Evolutionary conservation across 2,113 vertebrate species (phyloP).

Genomic region (Maccullochella peelii): DNA sequence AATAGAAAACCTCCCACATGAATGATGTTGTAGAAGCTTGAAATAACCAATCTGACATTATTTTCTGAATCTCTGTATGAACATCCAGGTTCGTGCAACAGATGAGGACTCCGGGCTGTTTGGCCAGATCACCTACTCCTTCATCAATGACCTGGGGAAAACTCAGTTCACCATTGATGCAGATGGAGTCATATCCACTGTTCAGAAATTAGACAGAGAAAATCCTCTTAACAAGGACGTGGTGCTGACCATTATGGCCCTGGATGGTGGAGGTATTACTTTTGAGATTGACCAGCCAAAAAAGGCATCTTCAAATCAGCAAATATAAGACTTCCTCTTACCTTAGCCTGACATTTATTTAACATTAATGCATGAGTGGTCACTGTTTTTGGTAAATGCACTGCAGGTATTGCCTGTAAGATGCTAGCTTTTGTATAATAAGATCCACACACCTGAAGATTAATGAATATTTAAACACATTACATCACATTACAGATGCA

Average conservation of each 20-base stretch:
- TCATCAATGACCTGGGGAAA: slow-evolving; percentile 95
- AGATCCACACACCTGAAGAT: background rate
- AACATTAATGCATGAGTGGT: background rate
- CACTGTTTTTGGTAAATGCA: background rate
- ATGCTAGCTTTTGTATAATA: background rate
- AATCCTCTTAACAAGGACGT: slow-evolving; percentile 90
- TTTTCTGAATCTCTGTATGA: background rate
- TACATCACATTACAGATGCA: slow-evolving; percentile 8
- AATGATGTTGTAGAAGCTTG: background rate
- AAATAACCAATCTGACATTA: background rate
- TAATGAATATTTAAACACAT: slow-evolving; percentile 10
- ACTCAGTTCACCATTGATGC: slow-evolving; percentile 89
- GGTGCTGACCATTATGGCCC: slow-evolving; percentile 91
- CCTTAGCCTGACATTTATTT: background rate
- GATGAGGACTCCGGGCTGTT: slow-evolving; percentile 93
- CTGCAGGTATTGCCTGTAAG: background rate
- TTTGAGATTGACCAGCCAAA: background rate
- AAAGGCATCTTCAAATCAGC: background rate
- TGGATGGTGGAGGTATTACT: slow-evolving; percentile 90
- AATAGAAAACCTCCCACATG: background rate
- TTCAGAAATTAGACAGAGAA: slow-evolving; percentile 92
- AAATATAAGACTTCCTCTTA: background rate
- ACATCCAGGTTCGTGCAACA: slow-evolving; percentile 86
- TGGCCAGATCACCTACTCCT: slow-evolving; percentile 92
- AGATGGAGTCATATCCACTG: slow-evolving; percentile 91